These are phyloP conservation scores for Tragopan temminckii DNA, from an alignment of 2,797 vertebrate genomes.

Conservation along the genomic window DNA sequence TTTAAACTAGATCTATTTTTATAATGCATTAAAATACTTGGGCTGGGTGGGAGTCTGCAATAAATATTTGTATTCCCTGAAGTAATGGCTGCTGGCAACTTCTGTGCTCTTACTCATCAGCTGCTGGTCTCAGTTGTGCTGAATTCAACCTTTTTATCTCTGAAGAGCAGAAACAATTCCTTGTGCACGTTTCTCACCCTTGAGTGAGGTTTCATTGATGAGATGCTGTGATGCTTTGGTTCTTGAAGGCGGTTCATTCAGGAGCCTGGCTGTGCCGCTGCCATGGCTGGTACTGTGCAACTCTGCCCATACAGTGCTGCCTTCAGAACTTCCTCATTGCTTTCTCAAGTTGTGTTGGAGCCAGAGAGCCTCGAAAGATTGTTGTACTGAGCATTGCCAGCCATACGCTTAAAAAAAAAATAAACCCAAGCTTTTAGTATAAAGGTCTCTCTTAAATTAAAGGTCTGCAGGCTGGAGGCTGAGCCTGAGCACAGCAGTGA, in stretches of 20 bases:
- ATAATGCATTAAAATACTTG: not conserved
- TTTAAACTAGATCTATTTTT: conserved; percentile 5
- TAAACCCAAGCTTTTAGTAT: accelerated
- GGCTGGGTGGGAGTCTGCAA: not conserved
- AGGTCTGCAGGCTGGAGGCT: not conserved
- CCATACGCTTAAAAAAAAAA: not conserved
- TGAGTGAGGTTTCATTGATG: not conserved
- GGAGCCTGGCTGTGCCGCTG: not conserved
- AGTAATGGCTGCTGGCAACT: not conserved
- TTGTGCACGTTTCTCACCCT: not conserved
- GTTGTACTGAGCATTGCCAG: not conserved
- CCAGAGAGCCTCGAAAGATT: not conserved
- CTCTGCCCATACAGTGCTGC: not conserved
- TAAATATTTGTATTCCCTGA: conserved; percentile 47
- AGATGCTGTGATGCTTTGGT: not conserved
- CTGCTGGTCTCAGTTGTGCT: conserved; percentile 37
- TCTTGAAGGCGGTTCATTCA: not conserved
- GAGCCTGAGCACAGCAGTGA: not conserved
- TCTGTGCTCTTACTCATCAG: not conserved
- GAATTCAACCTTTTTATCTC: conserved; percentile 1
- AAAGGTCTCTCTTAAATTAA: not conserved
- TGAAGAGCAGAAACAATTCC: not conserved
- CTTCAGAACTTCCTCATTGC: not conserved
- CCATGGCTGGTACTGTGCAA: accelerated
- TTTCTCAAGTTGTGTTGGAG: not conserved